Base-by-base conservation (phyloP, 2,113 vertebrate species). In the Tinamus guttatus region DNA sequence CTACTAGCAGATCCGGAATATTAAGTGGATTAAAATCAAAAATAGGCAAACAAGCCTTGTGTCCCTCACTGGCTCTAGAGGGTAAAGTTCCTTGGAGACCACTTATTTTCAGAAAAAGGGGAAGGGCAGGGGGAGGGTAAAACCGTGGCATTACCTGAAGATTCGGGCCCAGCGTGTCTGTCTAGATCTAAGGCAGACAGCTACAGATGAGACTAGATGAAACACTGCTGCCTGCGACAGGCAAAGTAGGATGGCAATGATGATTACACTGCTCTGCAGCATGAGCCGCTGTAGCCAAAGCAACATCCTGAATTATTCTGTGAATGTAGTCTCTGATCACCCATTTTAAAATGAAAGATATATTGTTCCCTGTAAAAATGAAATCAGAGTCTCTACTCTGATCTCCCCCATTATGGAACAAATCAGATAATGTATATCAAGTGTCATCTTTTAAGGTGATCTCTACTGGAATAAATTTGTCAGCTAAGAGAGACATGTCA, bases 271-370 rank as follows among this genome's bases (percentile, higher is more conserved):
- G 24, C 85, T 93, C 65, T 13, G 47, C 51, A 21, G 38, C 13
- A 54, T 81, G 92, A 85, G 96, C 13, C 69, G 45, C 3, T 0
- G 90, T 11, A 93, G 64, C 64, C 78, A 77, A 28, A 81, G n/a
- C 63, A 58, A 88, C 1, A 3, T 81, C 30, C 51, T 71, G 65
- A 87, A 87, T 84, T 93, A 81, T 84, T 65, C 83, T 64, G 62
- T 86, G 85, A 96, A 93, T 93, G 58, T 62, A 80, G 64, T 36
- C 0, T 0, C 84, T 94, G 93, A 96, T 95, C 89, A 92, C 20
- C 92, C 82, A 34, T 95, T 97, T 92, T 34, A 73, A 93, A 95
- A 93, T 92, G 94, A 95, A 94, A 97, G 69, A 81, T 65, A 94
- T 49, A 95, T 95, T 93, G 92, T 94, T 95, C 90, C 71, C 81